Evolutionary conservation across 2,888 invertebrate genomes (phyloP).

Genomic region (Vanessa cardui): DNA sequence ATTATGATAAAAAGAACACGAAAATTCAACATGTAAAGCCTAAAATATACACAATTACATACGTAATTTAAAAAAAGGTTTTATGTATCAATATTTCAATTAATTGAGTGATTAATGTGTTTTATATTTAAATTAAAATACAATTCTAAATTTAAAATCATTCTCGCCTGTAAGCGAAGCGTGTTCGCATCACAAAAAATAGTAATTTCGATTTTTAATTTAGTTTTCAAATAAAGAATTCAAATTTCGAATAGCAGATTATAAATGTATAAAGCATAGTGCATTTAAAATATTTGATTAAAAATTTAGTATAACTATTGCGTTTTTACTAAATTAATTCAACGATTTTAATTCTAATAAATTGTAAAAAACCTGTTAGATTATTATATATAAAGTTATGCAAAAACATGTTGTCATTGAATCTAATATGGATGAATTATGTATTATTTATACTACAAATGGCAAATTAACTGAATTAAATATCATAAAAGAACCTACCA

Average conservation of each 20-base stretch:
- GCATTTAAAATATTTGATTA: too few relatives aligned
- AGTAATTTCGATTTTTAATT: neutral
- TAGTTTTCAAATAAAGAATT: neutral
- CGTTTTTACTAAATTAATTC: too few relatives aligned
- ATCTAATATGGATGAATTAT: neutral
- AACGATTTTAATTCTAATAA: too few relatives aligned
- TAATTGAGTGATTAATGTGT: too few relatives aligned
- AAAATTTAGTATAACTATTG: too few relatives aligned
- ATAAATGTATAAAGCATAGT: too few relatives aligned
- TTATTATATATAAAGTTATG: too few relatives aligned
- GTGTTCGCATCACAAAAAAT: neutral
- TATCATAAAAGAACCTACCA: slow-evolving; percentile 13
- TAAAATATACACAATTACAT: neutral
- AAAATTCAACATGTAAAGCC: neutral
- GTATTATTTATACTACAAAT: slow-evolving; percentile 14
- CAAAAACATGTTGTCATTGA: too few relatives aligned
- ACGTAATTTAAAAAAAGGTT: neutral
- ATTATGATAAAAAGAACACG: slow-evolving; percentile 17
- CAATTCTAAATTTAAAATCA: neutral
- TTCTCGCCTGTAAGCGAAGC: neutral
- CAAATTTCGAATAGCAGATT: neutral
- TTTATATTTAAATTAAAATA: neutral
- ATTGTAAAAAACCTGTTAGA: too few relatives aligned
- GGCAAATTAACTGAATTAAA: neutral
- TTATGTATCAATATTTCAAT: too few relatives aligned